phyloP scores from a whole-genome alignment of 2,888 invertebrate genomes.

The Laspeyria flexula region DNA sequence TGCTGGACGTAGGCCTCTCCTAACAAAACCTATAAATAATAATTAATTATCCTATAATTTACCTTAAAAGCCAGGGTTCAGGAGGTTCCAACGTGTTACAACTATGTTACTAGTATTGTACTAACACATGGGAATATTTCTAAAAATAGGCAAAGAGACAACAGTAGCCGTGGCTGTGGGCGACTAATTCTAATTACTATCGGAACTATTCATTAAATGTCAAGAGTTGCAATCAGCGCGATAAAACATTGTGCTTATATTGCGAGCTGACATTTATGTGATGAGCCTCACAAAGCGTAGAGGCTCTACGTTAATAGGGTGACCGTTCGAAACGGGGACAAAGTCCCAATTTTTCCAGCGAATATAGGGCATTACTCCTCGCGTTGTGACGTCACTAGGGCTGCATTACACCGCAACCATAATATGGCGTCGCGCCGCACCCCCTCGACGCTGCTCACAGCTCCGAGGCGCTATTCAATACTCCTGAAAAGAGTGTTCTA shows the following conservation, averaged over 20 bases:
- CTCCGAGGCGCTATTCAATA: no score
- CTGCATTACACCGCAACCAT: conserved; percentile 27
- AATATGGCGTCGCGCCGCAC: background rate
- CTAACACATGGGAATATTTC: no score
- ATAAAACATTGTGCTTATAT: background rate
- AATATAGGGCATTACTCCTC: conserved; percentile 57
- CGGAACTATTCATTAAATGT: background rate
- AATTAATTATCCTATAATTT: no score
- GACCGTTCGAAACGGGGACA: conserved; percentile 15
- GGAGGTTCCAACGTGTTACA: no score
- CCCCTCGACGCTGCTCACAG: background rate
- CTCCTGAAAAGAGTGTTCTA: no score
- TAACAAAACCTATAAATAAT: no score
- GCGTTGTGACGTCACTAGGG: conserved; percentile 50
- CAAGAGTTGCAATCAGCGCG: background rate
- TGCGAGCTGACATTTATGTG: conserved; percentile 18
- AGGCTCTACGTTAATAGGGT: conserved; percentile 19
- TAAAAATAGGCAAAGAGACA: no score
- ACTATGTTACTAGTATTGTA: no score
- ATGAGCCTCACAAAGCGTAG: background rate
- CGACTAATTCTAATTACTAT: background rate
- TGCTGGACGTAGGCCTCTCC: no score
- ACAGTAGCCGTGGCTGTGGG: no score
- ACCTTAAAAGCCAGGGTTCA: no score
- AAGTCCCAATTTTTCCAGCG: conserved; percentile 40